phyloP scores from a whole-genome alignment of 2,888 invertebrate species.

The Ditula angustiorana region DNA sequence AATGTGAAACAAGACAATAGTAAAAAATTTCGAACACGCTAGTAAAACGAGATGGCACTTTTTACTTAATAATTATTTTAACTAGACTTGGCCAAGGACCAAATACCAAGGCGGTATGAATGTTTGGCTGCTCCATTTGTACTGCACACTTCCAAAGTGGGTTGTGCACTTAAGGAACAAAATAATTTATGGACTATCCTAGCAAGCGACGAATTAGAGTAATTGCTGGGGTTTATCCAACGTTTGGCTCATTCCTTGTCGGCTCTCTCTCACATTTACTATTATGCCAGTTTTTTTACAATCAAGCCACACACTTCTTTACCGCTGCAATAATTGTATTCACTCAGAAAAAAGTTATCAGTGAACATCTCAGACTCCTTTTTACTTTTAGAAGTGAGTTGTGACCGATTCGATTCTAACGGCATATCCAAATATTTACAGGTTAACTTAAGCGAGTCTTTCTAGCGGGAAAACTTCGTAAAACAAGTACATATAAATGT shows the following conservation, averaged over 20 bases:
- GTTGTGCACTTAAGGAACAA: conserved; percentile 19
- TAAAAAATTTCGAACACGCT: background rate
- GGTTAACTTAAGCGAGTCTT: no score
- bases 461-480: background rate
- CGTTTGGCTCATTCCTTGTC: background rate
- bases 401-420: no score
- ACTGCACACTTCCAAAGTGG: conserved; percentile 12
- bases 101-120: conserved; percentile 14
- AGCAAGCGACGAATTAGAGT: conserved; percentile 3
- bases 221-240: conserved; percentile 4
- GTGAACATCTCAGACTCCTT: no score
- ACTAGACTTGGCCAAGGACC: conserved; percentile 13
- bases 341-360: no score
- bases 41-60: conserved; percentile 7
- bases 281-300: no score
- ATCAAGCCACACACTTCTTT: no score
- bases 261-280: background rate
- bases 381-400: no score
- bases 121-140: conserved; percentile 22
- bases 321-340: no score
- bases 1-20: background rate
- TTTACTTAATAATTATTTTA: conserved; percentile 25
- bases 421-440: no score
- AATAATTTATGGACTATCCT: conserved; percentile 11
- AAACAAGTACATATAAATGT: conserved; percentile 3